Conservation (phyloP, 2,797 vertebrate genomes). For the Spinus pinus region DNA sequence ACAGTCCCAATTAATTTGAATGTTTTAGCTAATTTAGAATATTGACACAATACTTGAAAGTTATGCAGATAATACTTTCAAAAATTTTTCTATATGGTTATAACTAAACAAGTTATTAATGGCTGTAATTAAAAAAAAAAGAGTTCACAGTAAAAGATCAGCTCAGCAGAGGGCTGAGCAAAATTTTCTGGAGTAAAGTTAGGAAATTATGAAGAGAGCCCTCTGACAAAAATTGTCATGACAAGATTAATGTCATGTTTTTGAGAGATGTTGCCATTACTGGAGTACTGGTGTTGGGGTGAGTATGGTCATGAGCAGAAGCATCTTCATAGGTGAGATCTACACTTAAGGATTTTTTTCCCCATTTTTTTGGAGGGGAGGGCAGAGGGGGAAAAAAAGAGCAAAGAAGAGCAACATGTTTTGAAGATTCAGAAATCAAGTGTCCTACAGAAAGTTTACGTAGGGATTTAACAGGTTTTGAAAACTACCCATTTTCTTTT, state of each 20-base stretch:
- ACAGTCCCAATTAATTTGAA: neutral
- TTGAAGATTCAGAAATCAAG: neutral
- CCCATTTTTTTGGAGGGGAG: accelerated
- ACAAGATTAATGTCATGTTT: neutral
- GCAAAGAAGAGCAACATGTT: neutral
- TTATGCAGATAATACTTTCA: neutral
- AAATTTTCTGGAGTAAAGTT: neutral
- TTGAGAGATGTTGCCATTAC: neutral
- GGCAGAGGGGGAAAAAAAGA: neutral
- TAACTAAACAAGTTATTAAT: neutral
- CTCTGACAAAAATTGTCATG: neutral
- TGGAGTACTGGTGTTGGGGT: neutral
- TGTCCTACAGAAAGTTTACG: neutral
- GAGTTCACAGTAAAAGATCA: neutral
- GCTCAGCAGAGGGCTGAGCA: neutral
- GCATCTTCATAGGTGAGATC: neutral
- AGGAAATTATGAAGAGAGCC: neutral
- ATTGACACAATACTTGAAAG: neutral
- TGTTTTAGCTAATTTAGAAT: neutral
- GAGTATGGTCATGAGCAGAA: neutral
- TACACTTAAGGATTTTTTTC: neutral
- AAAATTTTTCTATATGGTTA: neutral
- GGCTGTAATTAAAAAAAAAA: neutral
- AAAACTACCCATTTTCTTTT: neutral
- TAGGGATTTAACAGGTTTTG: neutral